Conservation (phyloP, 2,888 invertebrate genomes). For the Himalopsyche tibetana region DNA sequence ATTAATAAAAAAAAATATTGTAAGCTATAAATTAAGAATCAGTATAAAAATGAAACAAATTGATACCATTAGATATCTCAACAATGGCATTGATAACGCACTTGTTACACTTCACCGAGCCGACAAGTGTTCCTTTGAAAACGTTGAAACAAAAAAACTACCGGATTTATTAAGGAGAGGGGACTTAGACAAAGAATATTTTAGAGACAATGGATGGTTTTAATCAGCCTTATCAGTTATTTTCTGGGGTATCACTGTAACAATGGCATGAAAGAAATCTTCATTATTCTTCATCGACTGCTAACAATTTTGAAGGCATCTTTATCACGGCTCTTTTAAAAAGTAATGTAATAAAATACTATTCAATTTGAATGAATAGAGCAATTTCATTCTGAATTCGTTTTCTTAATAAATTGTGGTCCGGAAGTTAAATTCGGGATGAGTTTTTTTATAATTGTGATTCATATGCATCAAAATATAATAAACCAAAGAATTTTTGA, state of each 20-base stretch:
- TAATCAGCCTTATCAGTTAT: not conserved
- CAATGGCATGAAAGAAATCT: constrained; percentile 2
- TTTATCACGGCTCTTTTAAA: no score
- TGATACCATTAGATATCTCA: constrained; percentile 2
- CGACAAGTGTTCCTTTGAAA: constrained; percentile 6
- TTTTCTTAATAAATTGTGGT: no score
- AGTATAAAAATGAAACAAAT: not conserved
- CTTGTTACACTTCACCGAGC: constrained; percentile 5
- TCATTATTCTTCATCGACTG: not conserved
- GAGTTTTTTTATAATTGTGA: no score
- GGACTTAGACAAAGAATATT: not conserved
- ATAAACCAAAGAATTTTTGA: no score
- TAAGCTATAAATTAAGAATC: not conserved
- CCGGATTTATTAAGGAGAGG: constrained; percentile 4
- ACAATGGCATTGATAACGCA: constrained; percentile 8
- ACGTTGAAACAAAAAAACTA: not conserved
- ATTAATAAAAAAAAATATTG: not conserved
- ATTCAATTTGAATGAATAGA: no score
- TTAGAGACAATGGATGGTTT: not conserved
- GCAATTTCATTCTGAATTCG: no score
- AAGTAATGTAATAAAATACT: no score
- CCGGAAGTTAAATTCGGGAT: no score
- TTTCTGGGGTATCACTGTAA: constrained; percentile 4
- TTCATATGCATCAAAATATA: no score
- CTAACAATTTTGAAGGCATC: not conserved